A percentile compares a stretch with the other conserved stretches of the same genome.
phyloP scores from a whole-genome alignment of 2,888 invertebrate species.

The Patella caerulea region DNA sequence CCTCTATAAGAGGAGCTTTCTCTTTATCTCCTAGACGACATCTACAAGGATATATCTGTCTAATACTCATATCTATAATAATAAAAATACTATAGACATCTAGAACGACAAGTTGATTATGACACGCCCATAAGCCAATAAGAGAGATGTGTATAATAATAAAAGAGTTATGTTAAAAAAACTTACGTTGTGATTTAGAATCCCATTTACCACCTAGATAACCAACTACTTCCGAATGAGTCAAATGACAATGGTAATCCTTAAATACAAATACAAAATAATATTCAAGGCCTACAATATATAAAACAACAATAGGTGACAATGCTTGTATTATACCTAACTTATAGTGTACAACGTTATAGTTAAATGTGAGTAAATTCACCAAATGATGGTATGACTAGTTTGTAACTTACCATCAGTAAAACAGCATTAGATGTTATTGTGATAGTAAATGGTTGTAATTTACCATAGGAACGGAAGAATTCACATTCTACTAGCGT shows the following conservation, averaged over 20 bases:
- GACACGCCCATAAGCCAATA: no score
- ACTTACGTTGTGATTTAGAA: slow-evolving; percentile 91
- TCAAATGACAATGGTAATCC: slow-evolving; percentile 94
- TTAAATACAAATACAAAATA: slow-evolving; percentile 32
- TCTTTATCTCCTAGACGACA: slow-evolving; percentile 83
- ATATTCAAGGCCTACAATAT: background rate
- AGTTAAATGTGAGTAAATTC: no score
- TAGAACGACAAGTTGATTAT: no score
- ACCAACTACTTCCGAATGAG: slow-evolving; percentile 95
- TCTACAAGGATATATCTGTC: slow-evolving; percentile 90
- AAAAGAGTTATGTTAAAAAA: no score
- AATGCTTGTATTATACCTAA: no score
- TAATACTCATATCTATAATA: slow-evolving; percentile 84
- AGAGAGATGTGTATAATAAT: no score
- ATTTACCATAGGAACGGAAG: slow-evolving; percentile 88
- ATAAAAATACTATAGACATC: slow-evolving; percentile 23
- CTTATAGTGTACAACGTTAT: no score
- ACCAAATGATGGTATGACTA: no score
- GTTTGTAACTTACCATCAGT: slow-evolving; percentile 77
- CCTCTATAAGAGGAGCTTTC: slow-evolving; percentile 75
- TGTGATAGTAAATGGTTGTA: slow-evolving; percentile 92
- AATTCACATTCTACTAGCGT: slow-evolving; percentile 90
- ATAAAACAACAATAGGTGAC: no score
- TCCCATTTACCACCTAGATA: slow-evolving; percentile 97
- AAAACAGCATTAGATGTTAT: slow-evolving; percentile 86